Conservation (phyloP, 2,113 vertebrate genomes). For the Sigmodon hispidus region DNA sequence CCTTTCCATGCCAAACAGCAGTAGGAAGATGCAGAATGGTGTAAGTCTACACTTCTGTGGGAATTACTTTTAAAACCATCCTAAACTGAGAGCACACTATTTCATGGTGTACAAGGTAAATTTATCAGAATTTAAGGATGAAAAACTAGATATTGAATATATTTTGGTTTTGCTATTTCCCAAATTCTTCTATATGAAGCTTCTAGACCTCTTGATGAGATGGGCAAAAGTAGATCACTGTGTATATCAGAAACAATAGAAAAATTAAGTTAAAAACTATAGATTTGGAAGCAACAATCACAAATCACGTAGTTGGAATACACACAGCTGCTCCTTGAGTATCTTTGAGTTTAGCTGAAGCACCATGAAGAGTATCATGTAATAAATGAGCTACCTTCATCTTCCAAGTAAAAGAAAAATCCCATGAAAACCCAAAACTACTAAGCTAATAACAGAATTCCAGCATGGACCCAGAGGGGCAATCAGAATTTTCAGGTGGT, state of each 20-base stretch:
- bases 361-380: not conserved
- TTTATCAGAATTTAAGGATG: not conserved
- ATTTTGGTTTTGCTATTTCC: not conserved
- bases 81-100: not conserved
- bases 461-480: not conserved
- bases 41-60: not conserved
- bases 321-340: not conserved
- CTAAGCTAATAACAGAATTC: not conserved
- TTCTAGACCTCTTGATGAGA: too few species aligned
- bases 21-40: not conserved
- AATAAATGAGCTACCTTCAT: not conserved
- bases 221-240: not conserved
- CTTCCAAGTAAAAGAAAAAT: not conserved
- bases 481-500: not conserved
- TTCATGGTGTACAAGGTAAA: not conserved
- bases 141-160: not conserved
- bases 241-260: not conserved
- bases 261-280: not conserved
- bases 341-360: not conserved
- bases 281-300: not conserved
- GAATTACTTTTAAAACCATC: conserved; percentile 13
- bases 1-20: too few species aligned
- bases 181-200: not conserved
- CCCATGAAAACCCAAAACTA: not conserved
- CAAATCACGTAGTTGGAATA: not conserved